phyloP scores from a whole-genome alignment of 2,888 invertebrate genomes.

The Polietes domitor region DNA sequence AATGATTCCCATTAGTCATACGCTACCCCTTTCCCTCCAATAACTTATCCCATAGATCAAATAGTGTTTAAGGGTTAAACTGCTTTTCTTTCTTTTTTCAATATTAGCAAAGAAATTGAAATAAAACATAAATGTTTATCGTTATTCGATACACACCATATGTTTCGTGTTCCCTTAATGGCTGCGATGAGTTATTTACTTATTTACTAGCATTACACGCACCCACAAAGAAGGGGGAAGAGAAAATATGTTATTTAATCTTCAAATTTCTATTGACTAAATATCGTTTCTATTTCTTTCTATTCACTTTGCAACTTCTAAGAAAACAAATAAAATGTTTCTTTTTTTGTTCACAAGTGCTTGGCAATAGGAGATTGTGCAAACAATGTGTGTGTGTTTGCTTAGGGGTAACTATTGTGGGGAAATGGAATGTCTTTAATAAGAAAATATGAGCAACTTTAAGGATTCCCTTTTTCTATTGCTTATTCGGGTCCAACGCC shows the following conservation, averaged over 20 bases:
- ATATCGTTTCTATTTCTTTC: background rate
- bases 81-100: background rate
- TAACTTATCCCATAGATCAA: too few species aligned
- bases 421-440: too few species aligned
- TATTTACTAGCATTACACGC: too few species aligned
- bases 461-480: too few species aligned
- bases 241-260: background rate
- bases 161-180: background rate
- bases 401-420: too few species aligned
- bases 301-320: too few species aligned
- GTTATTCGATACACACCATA: background rate
- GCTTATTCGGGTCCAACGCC: too few species aligned
- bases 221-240: background rate
- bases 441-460: too few species aligned
- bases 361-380: too few species aligned
- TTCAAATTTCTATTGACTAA: background rate
- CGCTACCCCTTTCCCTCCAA: background rate
- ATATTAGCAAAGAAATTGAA: background rate
- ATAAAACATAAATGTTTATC: conserved; percentile 9
- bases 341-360: background rate
- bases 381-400: too few species aligned
- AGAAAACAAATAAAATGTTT: background rate
- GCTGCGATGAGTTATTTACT: conserved; percentile 3
- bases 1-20: too few species aligned
- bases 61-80: background rate